phyloP scores from a whole-genome alignment of 2,888 invertebrate species.

The Polydrusus pterygomalis region DNA sequence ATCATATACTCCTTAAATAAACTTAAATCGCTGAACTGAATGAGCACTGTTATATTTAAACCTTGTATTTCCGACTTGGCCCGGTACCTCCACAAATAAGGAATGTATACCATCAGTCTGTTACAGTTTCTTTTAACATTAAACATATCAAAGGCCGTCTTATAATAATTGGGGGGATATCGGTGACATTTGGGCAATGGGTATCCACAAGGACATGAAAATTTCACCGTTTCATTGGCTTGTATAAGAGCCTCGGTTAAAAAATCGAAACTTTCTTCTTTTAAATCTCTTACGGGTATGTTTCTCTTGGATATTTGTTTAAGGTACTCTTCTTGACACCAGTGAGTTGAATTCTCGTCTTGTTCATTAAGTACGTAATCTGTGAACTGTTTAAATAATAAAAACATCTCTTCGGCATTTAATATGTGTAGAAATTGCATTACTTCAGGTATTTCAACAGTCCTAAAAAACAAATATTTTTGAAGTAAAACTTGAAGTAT shows the following conservation, averaged over 20 bases:
- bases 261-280: conserved; percentile 64
- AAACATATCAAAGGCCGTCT: conserved; percentile 76
- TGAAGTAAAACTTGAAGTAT: too few relatives aligned
- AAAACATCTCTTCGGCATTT: conserved; percentile 60
- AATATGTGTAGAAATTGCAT: conserved; percentile 60
- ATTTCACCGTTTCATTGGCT: conserved; percentile 74
- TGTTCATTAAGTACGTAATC: conserved; percentile 61
- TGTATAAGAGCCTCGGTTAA: conserved; percentile 75
- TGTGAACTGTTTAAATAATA: conserved; percentile 62
- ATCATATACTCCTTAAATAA: conserved; percentile 75
- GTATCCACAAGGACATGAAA: conserved; percentile 77
- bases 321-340: conserved; percentile 69
- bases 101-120: conserved; percentile 76
- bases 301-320: conserved; percentile 62
- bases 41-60: conserved; percentile 75
- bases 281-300: conserved; percentile 42
- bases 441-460: conserved; percentile 66
- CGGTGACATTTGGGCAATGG: conserved; percentile 74
- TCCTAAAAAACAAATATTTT: conserved; percentile 51
- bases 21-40: conserved; percentile 77
- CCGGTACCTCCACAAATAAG: conserved; percentile 78
- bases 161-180: conserved; percentile 73
- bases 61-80: conserved; percentile 72
- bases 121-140: conserved; percentile 62
- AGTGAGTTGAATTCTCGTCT: conserved; percentile 60